phyloP scores from a whole-genome alignment of 2,797 vertebrate genomes.

The Rhincodon typus region DNA sequence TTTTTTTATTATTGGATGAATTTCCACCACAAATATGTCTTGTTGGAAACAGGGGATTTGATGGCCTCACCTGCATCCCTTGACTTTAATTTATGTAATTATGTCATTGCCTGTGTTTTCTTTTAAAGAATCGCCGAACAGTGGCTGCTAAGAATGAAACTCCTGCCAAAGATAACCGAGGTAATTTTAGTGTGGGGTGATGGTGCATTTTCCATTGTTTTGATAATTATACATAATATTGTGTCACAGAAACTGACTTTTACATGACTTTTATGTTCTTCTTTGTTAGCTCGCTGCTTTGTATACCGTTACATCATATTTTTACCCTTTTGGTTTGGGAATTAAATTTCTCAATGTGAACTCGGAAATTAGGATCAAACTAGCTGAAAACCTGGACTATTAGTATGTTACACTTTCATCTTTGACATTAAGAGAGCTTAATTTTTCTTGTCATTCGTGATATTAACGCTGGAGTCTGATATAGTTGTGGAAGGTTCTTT shows the following conservation, averaged over 20 bases:
- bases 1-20: background rate
- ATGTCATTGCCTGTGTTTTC: conserved; percentile 14
- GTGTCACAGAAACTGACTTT: background rate
- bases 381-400: too few relatives aligned
- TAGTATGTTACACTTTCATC: too few relatives aligned
- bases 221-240: background rate
- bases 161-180: conserved; percentile 81
- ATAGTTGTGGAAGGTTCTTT: too few relatives aligned
- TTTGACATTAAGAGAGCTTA: too few relatives aligned
- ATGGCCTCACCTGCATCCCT: background rate
- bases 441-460: too few relatives aligned
- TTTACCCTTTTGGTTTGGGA: too few relatives aligned
- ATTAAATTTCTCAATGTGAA: too few relatives aligned
- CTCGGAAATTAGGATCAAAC: too few relatives aligned
- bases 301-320: too few relatives aligned
- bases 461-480: too few relatives aligned
- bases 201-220: background rate
- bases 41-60: background rate
- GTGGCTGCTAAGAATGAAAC: conserved; percentile 74
- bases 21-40: background rate
- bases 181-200: conserved; percentile 51
- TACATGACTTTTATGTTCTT: background rate
- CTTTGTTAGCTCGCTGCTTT: too few relatives aligned
- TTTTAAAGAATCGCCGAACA: conserved; percentile 69
- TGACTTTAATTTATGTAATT: background rate